phyloP scores from a whole-genome alignment of 2,113 vertebrate genomes.

The Lampris megalopsis region DNA sequence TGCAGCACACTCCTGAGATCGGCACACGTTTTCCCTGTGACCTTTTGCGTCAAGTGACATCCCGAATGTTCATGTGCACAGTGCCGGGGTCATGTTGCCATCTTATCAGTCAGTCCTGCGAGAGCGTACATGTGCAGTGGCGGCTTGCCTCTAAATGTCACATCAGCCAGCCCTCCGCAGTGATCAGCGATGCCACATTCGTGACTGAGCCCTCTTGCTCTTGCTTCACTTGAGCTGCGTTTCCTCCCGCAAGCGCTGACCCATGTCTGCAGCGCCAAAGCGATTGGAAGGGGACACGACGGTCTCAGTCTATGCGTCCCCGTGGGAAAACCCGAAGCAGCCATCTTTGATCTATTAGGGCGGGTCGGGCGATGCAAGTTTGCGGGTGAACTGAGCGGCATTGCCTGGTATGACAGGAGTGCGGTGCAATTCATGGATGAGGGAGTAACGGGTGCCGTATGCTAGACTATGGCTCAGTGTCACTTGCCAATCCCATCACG shows the following conservation, averaged over 20 bases:
- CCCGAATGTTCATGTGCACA: not conserved
- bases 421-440: not conserved
- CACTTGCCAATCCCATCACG: not conserved
- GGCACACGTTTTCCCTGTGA: constrained; percentile 1
- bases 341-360: constrained; percentile 36
- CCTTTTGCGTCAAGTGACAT: constrained; percentile 3
- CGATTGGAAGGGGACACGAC: not conserved
- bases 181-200: constrained; percentile 52
- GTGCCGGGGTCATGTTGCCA: not conserved
- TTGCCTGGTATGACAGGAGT: not conserved
- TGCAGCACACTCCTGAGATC: not conserved
- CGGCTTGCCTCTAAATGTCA: constrained; percentile 47
- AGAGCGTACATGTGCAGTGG: constrained; percentile 4
- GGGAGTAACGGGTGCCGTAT: not conserved
- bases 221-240: constrained; percentile 69
- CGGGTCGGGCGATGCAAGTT: constrained; percentile 40
- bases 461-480: not conserved
- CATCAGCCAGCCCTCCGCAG: constrained; percentile 32
- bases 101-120: not conserved
- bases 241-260: constrained; percentile 66
- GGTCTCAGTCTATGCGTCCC: not conserved
- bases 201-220: constrained; percentile 69
- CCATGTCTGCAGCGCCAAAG: constrained; percentile 61
- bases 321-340: not conserved
- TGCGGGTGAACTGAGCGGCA: not conserved